phyloP scores from a whole-genome alignment of 30 jellyfish, hydroid and myxozoan genomes.

The Chironex yamaguchii region DNA sequence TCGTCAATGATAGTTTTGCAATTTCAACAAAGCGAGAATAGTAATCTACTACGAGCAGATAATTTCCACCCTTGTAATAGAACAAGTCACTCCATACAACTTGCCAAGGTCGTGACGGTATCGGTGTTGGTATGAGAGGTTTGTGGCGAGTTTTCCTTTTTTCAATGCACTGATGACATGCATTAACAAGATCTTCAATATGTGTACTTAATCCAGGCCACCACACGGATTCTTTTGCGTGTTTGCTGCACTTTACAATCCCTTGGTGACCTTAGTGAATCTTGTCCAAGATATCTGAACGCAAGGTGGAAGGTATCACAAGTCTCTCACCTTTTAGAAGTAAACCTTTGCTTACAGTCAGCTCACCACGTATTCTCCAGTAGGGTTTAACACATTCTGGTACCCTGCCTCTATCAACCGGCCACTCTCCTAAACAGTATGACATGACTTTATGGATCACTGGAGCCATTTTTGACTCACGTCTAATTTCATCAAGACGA shows the following conservation, averaged over 20 bases:
- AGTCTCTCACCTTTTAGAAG: conserved; percentile 16
- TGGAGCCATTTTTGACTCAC: conserved; percentile 38
- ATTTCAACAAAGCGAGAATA: conserved; percentile 48
- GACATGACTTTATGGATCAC: conserved; percentile 17
- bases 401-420: too few species aligned
- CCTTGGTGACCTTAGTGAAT: conserved; percentile 72
- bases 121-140: conserved; percentile 37
- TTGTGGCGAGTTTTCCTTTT: conserved; percentile 18
- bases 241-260: conserved; percentile 39
- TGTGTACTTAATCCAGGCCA: conserved; percentile 67
- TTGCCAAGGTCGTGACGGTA: conserved; percentile 70
- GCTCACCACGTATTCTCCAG: conserved; percentile 11
- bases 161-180: conserved; percentile 38
- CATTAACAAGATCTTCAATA: conserved; percentile 43
- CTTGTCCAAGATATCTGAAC: conserved; percentile 27
- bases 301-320: conserved; percentile 44
- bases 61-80: conserved; percentile 22
- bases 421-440: conserved; percentile 56
- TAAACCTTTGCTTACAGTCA: conserved; percentile 7
- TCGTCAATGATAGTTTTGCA: conserved; percentile 30
- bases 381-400: too few species aligned
- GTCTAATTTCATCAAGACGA: too few species aligned
- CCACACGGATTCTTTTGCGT: conserved; percentile 52
- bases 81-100: conserved; percentile 42
- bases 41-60: conserved; percentile 26